Evolutionary conservation across 1,140 invertebrate species (phyloP).

Genomic region (Lepidostoma basale): DNA sequence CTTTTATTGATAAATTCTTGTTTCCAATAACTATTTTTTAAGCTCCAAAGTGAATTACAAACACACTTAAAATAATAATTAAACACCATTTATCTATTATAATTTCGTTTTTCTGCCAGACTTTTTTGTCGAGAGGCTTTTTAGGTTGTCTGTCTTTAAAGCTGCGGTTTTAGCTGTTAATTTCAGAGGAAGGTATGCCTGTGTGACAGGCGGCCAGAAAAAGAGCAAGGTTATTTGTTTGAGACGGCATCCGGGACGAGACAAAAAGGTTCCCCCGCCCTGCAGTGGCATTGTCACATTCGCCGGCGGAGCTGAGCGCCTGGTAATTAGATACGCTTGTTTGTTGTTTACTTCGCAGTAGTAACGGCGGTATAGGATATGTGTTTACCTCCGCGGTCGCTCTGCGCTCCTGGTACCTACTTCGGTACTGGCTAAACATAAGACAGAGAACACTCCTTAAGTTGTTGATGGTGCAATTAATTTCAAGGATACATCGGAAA

Average conservation of each 20-base stretch:
- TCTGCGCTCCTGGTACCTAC: conserved; percentile 12
- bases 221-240: conserved; percentile 25
- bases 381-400: conserved; percentile 16
- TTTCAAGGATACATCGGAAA: too few species aligned
- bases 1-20: too few species aligned
- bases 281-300: conserved; percentile 21
- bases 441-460: neutral
- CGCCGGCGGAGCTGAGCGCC: conserved; percentile 5
- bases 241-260: conserved; percentile 12
- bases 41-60: too few species aligned
- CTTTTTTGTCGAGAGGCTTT: too few species aligned
- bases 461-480: conserved; percentile 4
- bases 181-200: neutral
- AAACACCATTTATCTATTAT: too few species aligned
- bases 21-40: too few species aligned
- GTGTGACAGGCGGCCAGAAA: conserved; percentile 1
- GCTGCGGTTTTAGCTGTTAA: neutral
- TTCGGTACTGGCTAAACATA: neutral
- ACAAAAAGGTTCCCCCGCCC: conserved; percentile 16
- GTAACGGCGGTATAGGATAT: conserved; percentile 8
- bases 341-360: conserved; percentile 7
- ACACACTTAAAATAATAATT: too few species aligned
- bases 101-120: too few species aligned
- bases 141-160: too few species aligned
- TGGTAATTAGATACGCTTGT: conserved; percentile 34